These are phyloP conservation scores for Nasalis larvatus DNA, from an alignment of 2,113 vertebrate species.

Conservation along the genomic window DNA sequence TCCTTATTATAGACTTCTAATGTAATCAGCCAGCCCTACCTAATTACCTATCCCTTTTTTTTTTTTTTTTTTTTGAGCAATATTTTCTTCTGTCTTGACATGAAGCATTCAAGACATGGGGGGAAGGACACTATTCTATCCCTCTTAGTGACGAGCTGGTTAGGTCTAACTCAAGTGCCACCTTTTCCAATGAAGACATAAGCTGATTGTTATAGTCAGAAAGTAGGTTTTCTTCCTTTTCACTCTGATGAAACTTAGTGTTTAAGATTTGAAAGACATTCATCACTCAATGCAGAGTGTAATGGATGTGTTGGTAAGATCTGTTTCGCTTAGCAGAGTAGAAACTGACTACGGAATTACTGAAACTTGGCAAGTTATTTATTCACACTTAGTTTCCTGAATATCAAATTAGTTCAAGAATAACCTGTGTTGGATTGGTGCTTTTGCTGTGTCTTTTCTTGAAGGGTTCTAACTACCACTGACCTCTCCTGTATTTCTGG, in stretches of 20 bases:
- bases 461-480: background rate
- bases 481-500: background rate
- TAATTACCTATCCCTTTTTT: background rate
- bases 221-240: conserved; percentile 20
- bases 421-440: background rate
- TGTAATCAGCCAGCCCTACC: background rate
- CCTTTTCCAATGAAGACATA: background rate
- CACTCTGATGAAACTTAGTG: background rate
- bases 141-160: background rate
- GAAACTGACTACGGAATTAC: background rate
- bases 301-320: background rate
- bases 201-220: background rate
- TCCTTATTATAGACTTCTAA: background rate
- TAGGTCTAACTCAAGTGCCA: background rate
- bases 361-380: background rate
- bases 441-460: background rate
- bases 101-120: background rate
- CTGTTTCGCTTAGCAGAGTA: background rate
- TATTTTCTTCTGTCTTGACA: background rate
- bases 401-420: background rate
- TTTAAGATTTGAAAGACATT: background rate
- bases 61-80: background rate
- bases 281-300: background rate
- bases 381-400: background rate
- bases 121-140: background rate